Base-by-base conservation (phyloP, 2,113 vertebrate genomes). In the Perca fluviatilis region DNA sequence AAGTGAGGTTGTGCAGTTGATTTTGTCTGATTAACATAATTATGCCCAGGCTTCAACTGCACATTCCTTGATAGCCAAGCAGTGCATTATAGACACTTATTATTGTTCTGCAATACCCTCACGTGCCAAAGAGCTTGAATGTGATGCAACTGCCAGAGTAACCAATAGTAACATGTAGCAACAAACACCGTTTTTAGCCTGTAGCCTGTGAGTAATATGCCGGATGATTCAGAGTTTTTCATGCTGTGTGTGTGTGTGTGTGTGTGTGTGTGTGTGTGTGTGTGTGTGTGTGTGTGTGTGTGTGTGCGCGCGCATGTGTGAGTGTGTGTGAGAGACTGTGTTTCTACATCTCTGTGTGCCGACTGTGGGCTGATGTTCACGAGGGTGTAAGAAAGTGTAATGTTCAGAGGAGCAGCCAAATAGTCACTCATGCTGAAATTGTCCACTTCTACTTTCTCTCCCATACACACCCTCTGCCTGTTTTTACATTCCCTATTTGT, bases 161-260 rank as follows among this genome's bases (percentile, higher is more conserved):
- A 87, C 90, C 83, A 88, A 86, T 88, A 49, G 88, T 75, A 90
- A 93, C 91, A 49, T 25, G 68, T 50, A 84, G 85, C 86, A 93
- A 91, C 92, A 92, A 90, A 91, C 83, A 90, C 74, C 65, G 72
- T 84, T 80, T 83, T 83, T 72, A 87, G 83, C 81, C 86, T 88
- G 79, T 66, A 85, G 70, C 58, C 81, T 82, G 57, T 91, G 91
- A 91, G 84, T 92, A 87, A 93, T 90, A 25, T 84, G 73, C 78
- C 21, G 19, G 65, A 77, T 83, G 79, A 88, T 86, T 90, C 87
- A 82, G 43, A 78, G 33, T 62, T 67, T 53, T 66, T 5, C 18
- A 1, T 77, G 69, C 23, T 33, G 33, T 33, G 33, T 33, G 33
- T 33, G 33, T 33, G 33, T 33, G 33, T 33, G 33, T 33, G 33